Conservation (phyloP, 1,140 invertebrate species). For the Aphelenchoides fujianensis region DNA sequence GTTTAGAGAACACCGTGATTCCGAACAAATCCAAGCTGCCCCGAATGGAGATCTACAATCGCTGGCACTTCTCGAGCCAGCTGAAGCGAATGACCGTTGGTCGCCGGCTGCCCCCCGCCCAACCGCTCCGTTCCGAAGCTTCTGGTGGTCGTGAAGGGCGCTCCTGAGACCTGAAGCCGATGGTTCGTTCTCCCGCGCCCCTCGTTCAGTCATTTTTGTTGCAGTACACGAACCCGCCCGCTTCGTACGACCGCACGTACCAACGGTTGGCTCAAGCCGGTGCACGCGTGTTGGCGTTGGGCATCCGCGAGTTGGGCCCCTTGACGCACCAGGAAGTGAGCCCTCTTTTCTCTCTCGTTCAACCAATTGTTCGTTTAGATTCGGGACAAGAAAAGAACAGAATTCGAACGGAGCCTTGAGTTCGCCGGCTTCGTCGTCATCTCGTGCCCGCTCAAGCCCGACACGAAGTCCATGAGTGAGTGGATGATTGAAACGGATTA, state of each 20-base stretch:
- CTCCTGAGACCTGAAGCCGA: constrained; percentile 89
- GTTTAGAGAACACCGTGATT: constrained; percentile 80
- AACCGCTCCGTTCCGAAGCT: constrained; percentile 79
- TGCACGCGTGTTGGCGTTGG: constrained; percentile 88
- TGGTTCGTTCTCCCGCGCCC: constrained; percentile 71
- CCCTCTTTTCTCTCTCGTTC: constrained; percentile 12
- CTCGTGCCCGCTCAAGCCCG: constrained; percentile 91
- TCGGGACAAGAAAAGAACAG: constrained; percentile 77
- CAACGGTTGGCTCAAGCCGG: constrained; percentile 84
- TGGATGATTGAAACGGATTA: constrained; percentile 62
- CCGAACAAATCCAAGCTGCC: constrained; percentile 78
- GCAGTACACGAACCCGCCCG: too few species aligned
- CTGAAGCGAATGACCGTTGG: constrained; percentile 95
- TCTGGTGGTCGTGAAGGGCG: constrained; percentile 90
- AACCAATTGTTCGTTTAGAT: constrained; percentile 65
- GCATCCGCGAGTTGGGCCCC: constrained; percentile 66
- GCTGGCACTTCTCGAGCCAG: constrained; percentile 91
- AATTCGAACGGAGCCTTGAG: constrained; percentile 79
- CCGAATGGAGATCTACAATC: constrained; percentile 86
- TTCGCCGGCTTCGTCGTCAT: constrained; percentile 98
- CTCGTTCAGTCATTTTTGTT: constrained; percentile 70
- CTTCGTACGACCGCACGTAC: constrained; percentile 80
- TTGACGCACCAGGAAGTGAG: constrained; percentile 64
- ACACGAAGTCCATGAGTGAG: constrained; percentile 79
- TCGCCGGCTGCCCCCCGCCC: constrained; percentile 77